phyloP scores from a whole-genome alignment of 2,113 vertebrate genomes.

The Clarias gariepinus region DNA sequence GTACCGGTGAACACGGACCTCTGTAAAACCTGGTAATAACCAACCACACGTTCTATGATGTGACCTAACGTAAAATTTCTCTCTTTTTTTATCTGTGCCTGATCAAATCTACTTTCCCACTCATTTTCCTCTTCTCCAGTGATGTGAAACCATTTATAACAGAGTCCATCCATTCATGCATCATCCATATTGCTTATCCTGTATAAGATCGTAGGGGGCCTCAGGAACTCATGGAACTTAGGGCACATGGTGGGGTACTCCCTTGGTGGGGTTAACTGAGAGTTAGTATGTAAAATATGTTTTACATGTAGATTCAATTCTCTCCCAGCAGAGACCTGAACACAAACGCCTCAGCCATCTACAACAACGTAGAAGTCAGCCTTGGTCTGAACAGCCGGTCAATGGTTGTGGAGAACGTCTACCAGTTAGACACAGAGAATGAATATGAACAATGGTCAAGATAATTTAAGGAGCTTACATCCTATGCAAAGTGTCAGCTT shows the following conservation, averaged over 20 bases:
- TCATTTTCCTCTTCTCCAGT: too few species aligned
- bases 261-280: not conserved
- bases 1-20: not conserved
- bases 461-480: not conserved
- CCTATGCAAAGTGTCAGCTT: not conserved
- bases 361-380: conserved; percentile 45
- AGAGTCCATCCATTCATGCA: not conserved
- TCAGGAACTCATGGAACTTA: too few species aligned
- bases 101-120: not conserved
- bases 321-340: conserved; percentile 29
- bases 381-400: conserved; percentile 43
- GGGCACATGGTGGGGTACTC: too few species aligned
- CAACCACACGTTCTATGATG: not conserved
- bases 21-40: not conserved
- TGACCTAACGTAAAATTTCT: not conserved
- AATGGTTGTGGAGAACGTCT: conserved; percentile 56
- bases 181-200: too few species aligned
- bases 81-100: not conserved
- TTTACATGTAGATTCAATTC: not conserved
- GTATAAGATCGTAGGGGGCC: too few species aligned
- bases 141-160: not conserved
- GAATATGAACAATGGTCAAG: conserved; percentile 52
- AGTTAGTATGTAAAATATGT: not conserved
- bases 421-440: conserved; percentile 53
- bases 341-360: conserved; percentile 14